These are phyloP conservation scores for Pseudeuparius sepicola DNA, from an alignment of 2,888 invertebrate genomes.

Conservation along the genomic window DNA sequence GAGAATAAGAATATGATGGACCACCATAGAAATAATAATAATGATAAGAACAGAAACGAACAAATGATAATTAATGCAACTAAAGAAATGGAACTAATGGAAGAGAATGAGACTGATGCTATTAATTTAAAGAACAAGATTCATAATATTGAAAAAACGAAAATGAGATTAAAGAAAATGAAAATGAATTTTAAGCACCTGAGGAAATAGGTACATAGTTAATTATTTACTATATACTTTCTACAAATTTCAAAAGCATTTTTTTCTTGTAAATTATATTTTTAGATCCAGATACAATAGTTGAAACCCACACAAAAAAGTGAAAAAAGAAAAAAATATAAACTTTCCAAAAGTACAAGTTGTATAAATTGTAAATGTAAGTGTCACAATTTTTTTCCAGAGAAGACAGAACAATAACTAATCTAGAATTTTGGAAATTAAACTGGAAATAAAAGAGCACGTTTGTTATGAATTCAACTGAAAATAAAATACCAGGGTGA, in stretches of 20 bases:
- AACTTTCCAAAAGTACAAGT: conserved; percentile 9
- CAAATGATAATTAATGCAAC: conserved; percentile 4
- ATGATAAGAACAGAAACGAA: conserved; percentile 1
- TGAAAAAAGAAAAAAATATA: conserved; percentile 6
- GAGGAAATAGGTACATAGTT: conserved; percentile 5
- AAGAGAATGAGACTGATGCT: conserved; percentile 6
- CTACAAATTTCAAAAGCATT: background rate
- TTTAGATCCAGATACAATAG: conserved; percentile 11
- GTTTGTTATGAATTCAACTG: conserved; percentile 16
- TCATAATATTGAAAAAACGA: no score
- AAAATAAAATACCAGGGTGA: conserved; percentile 14
- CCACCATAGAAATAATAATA: conserved; percentile 6
- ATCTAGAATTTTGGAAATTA: conserved; percentile 16
- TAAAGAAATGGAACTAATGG: conserved; percentile 6
- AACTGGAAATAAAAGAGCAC: conserved; percentile 15
- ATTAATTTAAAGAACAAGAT: no score
- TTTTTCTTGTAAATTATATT: conserved; percentile 8
- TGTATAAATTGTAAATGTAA: conserved; percentile 16
- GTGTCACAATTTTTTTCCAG: conserved; percentile 15
- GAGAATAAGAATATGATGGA: conserved; percentile 6
- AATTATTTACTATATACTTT: conserved; percentile 1
- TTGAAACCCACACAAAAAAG: no score
- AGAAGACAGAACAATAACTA: conserved; percentile 12
- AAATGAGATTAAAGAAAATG: no score
- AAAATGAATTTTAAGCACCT: conserved; percentile 3